Base-by-base conservation (phyloP, 2,797 vertebrate genomes). In the Arremon brunneinucha region DNA sequence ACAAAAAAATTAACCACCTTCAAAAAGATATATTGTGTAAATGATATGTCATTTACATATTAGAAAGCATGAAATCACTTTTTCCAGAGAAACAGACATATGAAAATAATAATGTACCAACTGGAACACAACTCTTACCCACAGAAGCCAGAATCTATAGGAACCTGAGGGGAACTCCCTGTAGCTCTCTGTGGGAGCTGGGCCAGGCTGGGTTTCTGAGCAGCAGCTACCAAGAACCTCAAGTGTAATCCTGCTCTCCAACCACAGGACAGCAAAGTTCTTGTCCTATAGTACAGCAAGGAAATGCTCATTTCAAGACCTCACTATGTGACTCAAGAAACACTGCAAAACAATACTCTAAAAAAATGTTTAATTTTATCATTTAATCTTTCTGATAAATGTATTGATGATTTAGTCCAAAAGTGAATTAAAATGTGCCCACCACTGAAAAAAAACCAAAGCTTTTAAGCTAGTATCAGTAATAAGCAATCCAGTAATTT, bases 361-460 rank as follows among this genome's bases (percentile, higher is more conserved):
- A 91, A 84, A 84, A 49, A 53, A 74, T 16, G 24, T 62, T 64
- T 67, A 17, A 64, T 85, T 79, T 68, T 21, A 71, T 68, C 14
- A n/a, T 21, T 62, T 37, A 77, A 32, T 85, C 41, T 78, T 74
- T 89, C 46, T 62, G 50, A 81, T 76, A 83, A 90, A 76, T 53
- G 53, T 78, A 84, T 11, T 49, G 59, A 77, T 65, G n/a, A 67
- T 78, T 78, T 89, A 71, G 34, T 74, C 34, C 57, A 81, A 71
- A 92, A 78, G 46, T 39, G 21, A 50, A 89, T 83, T 85, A 78
- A 82, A 95, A 94, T 65, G 28, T 65, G 35, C 27, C 43, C 44
- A 86, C 18, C 43, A 19, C 43, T 83, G 63, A 86, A 93, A 88
- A 56, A 5, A 94, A 83, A 75, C 10, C 43, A 92, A 91, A 80